Evolutionary conservation across 2,113 vertebrate species (phyloP).

Genomic region (Odontophorus gujanensis): DNA sequence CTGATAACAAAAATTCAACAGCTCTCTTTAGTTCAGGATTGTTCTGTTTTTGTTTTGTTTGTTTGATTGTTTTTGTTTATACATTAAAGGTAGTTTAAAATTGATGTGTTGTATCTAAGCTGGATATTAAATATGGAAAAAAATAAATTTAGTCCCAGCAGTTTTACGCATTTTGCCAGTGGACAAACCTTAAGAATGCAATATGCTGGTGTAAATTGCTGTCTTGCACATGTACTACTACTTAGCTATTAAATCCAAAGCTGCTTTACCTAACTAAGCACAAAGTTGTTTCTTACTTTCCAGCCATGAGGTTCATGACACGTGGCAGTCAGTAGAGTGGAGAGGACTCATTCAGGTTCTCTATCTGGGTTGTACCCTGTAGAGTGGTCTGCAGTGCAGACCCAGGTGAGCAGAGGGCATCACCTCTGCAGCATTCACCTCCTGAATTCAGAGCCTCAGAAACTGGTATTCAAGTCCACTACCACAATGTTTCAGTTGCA

Average conservation of each 20-base stretch:
- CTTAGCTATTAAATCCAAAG: not conserved
- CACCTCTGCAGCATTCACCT: not conserved
- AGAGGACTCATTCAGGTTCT: rapidly evolving
- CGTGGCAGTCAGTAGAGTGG: not conserved
- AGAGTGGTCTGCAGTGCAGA: not conserved
- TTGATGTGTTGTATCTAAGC: conserved; percentile 7
- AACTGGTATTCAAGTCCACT: not conserved
- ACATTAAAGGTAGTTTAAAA: conserved; percentile 14
- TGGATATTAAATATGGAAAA: not conserved
- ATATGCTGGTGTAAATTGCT: no score
- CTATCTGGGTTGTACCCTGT: not conserved
- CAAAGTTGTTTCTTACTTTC: not conserved
- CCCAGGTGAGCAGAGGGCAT: rapidly evolving
- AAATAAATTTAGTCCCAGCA: not conserved
- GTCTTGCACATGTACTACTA: not conserved
- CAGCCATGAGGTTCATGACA: rapidly evolving
- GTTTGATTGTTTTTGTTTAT: not conserved
- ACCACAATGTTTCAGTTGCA: not conserved
- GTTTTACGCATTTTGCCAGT: not conserved
- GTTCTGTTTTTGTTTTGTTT: not conserved
- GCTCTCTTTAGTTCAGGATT: not conserved
- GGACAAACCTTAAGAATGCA: not conserved
- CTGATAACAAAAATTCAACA: conserved; percentile 50
- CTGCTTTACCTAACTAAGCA: not conserved
- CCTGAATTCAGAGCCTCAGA: not conserved